Evolutionary conservation across 2,888 invertebrate genomes (phyloP), one percentile per base, ranked within the genome.

Genomic region (Cetonia aurata): DNA sequence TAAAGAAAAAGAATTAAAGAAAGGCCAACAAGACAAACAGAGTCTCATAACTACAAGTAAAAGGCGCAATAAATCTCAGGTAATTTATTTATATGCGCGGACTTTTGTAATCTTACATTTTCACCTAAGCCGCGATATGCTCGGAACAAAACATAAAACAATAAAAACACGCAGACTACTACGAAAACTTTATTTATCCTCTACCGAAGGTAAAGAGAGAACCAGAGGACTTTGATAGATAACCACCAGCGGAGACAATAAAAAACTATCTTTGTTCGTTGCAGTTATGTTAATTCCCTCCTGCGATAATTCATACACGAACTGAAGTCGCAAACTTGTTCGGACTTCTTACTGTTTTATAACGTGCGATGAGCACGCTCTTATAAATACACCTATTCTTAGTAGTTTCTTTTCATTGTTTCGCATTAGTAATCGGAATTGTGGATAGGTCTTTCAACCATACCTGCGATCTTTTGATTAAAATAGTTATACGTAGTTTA

Each of bases 261-360:
- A 81, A 80, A 80, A 80, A 80, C 76, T 78, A 76, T 79, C 80
- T 80, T 81, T 79, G 79, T 80, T 78, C 77, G 80, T 77, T 77
- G 79, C 75, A 77, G 77, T 77, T 79, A 81, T 81, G 80, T 81
- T 81, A 81, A 80, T 82, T 81, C 80, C 50, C 65, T 52, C 56
- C 55, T 55, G 65, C 71, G 67, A 71, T 71, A 71, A 71, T 67
- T 71, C 71, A 71, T 71, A 71, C 66, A 65, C 67, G 56, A 65
- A 55, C 69, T 69, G 62, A 69, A 69, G 31, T 69, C 69, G 69
- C 44, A 37, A 46, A 50, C 50, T 65, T 65, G 50, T 50, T 65
- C 62, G 50, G 52, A 53, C 50, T 42, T 33, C 62, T 69, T 69
- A 50, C 53, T 60, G 42, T 60, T 69, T 69, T 62, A 53, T 69